Percentiles rank a stretch among this genome's conserved stretches.
Conservation (phyloP, 2,888 invertebrate genomes). For the Limenitis camilla region DNA sequence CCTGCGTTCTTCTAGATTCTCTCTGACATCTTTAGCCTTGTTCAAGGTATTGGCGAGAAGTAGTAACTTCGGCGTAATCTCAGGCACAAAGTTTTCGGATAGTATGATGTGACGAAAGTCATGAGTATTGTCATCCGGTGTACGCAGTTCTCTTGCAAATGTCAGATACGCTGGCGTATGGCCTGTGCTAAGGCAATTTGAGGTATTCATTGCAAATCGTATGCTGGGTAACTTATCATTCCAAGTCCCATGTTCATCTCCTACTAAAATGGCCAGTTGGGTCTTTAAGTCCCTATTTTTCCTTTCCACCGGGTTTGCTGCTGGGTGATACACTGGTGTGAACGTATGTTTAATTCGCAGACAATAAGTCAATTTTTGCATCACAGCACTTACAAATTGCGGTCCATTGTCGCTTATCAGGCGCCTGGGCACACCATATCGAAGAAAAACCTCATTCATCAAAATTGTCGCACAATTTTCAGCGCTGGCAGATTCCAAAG, state of each 20-base stretch:
- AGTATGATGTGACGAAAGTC: constrained; percentile 9
- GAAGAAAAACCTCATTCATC: constrained; percentile 30
- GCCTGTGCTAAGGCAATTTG: constrained; percentile 13
- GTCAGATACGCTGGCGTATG: constrained; percentile 26
- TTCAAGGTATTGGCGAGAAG: constrained; percentile 6
- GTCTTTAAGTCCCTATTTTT: constrained; percentile 24
- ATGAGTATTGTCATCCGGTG: constrained; percentile 18
- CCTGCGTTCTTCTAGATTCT: background rate
- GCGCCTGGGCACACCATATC: constrained; percentile 23
- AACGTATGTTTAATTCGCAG: constrained; percentile 30
- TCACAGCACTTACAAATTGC: constrained; percentile 21
- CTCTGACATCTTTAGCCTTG: background rate
- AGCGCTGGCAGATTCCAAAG: constrained; percentile 31
- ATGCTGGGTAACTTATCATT: constrained; percentile 33
- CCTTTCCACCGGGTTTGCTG: constrained; percentile 22
- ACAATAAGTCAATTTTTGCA: constrained; percentile 26
- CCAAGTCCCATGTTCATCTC: constrained; percentile 32
- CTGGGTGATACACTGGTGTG: constrained; percentile 22
- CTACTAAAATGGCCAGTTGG: constrained; percentile 18
- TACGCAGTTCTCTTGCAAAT: constrained; percentile 27
- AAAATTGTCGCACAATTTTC: constrained; percentile 31
- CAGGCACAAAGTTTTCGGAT: constrained; percentile 32
- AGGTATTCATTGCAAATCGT: constrained; percentile 44
- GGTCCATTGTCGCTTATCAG: constrained; percentile 20
- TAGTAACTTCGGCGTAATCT: constrained; percentile 18